A percentile compares a stretch with the other conserved stretches of the same genome.
phyloP scores from a whole-genome alignment of 2,797 vertebrate genomes.

The Falco rusticolus region DNA sequence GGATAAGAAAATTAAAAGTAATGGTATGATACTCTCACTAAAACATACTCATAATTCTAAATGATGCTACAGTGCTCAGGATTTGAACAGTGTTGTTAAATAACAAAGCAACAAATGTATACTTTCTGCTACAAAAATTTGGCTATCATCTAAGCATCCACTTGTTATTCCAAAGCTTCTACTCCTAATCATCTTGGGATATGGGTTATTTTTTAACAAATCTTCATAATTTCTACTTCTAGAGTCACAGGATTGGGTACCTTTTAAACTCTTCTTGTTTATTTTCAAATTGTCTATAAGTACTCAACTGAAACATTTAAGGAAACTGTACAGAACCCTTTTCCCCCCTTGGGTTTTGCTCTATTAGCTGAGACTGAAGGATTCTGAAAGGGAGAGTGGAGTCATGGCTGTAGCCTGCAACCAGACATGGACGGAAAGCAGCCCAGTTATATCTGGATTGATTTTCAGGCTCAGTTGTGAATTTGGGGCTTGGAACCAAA shows the following conservation, averaged over 20 bases:
- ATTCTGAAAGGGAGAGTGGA: background rate
- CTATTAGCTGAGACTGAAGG: background rate
- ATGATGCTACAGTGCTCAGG: background rate
- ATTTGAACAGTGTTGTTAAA: background rate
- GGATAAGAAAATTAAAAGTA: background rate
- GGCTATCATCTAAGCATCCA: background rate
- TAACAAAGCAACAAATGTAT: background rate
- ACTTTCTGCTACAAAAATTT: background rate
- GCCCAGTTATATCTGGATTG: background rate
- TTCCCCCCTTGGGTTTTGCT: background rate
- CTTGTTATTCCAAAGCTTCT: background rate
- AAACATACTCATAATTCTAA: background rate
- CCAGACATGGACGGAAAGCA: background rate
- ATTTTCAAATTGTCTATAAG: background rate
- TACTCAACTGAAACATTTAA: background rate
- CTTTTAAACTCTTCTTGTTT: background rate
- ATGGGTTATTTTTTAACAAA: background rate
- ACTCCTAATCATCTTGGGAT: background rate
- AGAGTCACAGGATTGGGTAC: background rate
- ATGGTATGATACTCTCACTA: background rate
- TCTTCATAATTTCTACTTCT: background rate
- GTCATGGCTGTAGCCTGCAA: background rate
- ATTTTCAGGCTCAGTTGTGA: background rate
- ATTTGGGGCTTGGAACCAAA: background rate
- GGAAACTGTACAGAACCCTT: background rate